Percentiles rank a stretch among this genome's conserved stretches.
Evolutionary conservation across 37 sponge, comb jelly and placozoan species (phyloP).

Genomic region (Tethya wilhelma): DNA sequence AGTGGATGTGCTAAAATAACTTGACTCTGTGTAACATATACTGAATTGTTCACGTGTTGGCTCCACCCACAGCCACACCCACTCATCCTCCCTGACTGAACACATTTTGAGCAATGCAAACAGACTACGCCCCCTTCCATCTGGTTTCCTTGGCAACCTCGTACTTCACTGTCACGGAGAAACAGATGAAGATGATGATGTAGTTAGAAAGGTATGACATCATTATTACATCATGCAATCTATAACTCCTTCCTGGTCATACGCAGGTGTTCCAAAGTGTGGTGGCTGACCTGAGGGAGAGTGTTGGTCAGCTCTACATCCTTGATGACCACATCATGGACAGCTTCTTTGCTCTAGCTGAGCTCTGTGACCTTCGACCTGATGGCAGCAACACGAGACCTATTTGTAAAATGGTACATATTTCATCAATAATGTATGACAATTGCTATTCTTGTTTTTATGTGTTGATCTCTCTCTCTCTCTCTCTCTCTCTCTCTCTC

Average conservation of each 20-base stretch:
- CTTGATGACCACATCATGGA: slow-evolving; percentile 21
- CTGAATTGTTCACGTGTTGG: too few relatives aligned
- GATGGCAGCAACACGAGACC: slow-evolving; percentile 46
- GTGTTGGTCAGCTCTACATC: background rate
- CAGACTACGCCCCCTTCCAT: slow-evolving; percentile 24
- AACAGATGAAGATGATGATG: slow-evolving; percentile 8
- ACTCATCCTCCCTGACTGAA: too few relatives aligned
- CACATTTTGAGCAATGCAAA: background rate
- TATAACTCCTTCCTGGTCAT: background rate
- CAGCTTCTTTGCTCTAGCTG: slow-evolving; percentile 40
- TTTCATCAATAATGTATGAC: background rate
- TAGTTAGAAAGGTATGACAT: slow-evolving; percentile 43
- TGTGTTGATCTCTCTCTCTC: background rate
- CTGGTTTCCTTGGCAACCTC: slow-evolving; percentile 58
- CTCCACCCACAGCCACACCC: too few relatives aligned
- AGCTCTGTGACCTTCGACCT: slow-evolving; percentile 44
- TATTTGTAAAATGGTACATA: slow-evolving; percentile 62
- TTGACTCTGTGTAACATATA: too few relatives aligned
- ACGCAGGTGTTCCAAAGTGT: slow-evolving; percentile 57
- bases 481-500: background rate
- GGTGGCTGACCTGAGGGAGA: slow-evolving; percentile 25
- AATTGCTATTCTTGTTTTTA: background rate
- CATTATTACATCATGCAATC: too few relatives aligned
- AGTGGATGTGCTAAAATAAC: too few relatives aligned
- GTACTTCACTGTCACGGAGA: slow-evolving; percentile 51